These are phyloP conservation scores for Chydorus sphaericus DNA, from an alignment of 2,888 invertebrate species.

Conservation along the genomic window DNA sequence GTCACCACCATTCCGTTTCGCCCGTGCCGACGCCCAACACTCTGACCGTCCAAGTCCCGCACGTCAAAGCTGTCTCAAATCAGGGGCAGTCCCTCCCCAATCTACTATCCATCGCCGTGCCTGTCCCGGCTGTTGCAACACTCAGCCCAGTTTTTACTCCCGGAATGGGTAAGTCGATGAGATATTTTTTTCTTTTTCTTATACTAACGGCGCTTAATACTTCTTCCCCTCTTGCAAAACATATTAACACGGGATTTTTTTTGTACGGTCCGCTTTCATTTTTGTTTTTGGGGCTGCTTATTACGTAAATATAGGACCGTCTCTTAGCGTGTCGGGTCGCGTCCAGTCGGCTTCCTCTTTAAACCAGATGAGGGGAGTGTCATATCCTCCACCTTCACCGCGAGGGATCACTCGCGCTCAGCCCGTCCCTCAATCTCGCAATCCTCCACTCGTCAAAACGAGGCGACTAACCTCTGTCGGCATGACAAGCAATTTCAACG, in stretches of 20 bases:
- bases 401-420: constrained; percentile 32
- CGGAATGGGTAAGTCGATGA: constrained; percentile 1
- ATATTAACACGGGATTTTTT: not conserved
- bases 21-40: constrained; percentile 49
- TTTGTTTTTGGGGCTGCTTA: not conserved
- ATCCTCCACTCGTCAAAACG: constrained; percentile 68
- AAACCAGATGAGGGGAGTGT: constrained; percentile 44
- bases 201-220: no score
- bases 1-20: constrained; percentile 15
- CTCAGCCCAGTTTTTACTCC: constrained; percentile 24
- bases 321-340: constrained; percentile 25
- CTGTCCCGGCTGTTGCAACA: constrained; percentile 30
- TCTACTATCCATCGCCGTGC: constrained; percentile 43
- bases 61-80: constrained; percentile 20
- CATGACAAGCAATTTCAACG: not conserved
- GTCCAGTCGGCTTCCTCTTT: constrained; percentile 31
- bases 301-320: not conserved
- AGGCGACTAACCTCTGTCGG: constrained; percentile 28
- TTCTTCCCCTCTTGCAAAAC: no score
- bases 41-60: constrained; percentile 46
- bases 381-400: constrained; percentile 69
- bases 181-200: no score
- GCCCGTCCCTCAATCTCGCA: constrained; percentile 24
- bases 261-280: not conserved
- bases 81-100: constrained; percentile 70